Conservation (phyloP, 2,888 invertebrate genomes). For the Imbricaverruca yamaguchii region DNA sequence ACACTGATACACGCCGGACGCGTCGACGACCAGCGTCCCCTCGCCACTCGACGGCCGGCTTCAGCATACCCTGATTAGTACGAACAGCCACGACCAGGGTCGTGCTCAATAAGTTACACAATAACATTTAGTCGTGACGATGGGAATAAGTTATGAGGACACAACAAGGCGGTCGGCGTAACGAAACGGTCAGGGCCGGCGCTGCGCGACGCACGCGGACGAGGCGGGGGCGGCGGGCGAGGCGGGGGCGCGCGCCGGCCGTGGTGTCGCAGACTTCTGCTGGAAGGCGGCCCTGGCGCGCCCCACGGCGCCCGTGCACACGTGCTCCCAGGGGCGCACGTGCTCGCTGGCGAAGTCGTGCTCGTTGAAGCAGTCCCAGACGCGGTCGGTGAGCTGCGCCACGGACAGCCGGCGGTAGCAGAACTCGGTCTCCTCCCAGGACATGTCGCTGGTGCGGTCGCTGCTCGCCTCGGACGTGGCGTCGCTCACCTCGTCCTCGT, state of each 20-base stretch:
- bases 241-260: too few relatives aligned
- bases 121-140: background rate
- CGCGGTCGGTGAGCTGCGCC: constrained; percentile 15
- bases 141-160: constrained; percentile 16
- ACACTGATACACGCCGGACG: too few relatives aligned
- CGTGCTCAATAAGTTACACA: constrained; percentile 2
- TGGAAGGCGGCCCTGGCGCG: constrained; percentile 1
- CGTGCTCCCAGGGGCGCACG: constrained; percentile 1
- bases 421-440: constrained; percentile 18
- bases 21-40: too few relatives aligned
- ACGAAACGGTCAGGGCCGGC: background rate
- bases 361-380: constrained; percentile 23
- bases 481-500: background rate
- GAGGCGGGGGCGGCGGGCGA: too few relatives aligned
- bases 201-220: background rate
- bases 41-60: too few relatives aligned
- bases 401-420: constrained; percentile 8
- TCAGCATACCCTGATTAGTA: constrained; percentile 12
- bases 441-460: constrained; percentile 15
- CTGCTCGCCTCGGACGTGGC: constrained; percentile 13
- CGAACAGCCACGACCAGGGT: background rate
- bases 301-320: background rate
- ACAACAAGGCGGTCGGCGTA: background rate
- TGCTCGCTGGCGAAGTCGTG: background rate
- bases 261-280: background rate